Percentiles rank a stretch among this genome's conserved stretches.
Conservation (phyloP, 2,888 invertebrate genomes). For the Synanthedon tipuliformis region DNA sequence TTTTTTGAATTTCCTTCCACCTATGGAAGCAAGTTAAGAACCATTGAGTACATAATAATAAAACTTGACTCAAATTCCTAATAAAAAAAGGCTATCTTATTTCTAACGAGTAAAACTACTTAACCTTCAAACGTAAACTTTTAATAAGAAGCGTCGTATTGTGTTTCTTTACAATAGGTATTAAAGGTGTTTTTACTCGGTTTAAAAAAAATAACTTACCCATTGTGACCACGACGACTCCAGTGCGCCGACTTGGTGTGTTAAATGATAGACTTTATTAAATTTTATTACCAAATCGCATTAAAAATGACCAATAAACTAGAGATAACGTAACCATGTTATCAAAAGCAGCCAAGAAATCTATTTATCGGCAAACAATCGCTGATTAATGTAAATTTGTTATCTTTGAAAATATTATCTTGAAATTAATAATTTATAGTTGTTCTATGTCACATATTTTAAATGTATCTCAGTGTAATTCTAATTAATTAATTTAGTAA, state of each 20-base stretch:
- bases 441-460: too few species aligned
- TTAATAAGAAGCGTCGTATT: too few species aligned
- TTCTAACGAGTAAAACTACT: too few species aligned
- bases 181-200: not conserved
- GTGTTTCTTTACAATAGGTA: too few species aligned
- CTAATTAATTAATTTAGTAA: not conserved
- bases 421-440: not conserved
- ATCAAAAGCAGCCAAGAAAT: conserved; percentile 18
- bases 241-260: conserved; percentile 29
- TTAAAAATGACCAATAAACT: conserved; percentile 8
- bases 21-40: too few species aligned
- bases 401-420: not conserved
- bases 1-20: too few species aligned
- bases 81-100: too few species aligned
- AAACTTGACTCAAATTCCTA: too few species aligned
- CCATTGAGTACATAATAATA: too few species aligned
- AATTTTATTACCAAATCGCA: not conserved
- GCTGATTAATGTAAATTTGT: conserved; percentile 2
- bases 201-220: conserved; percentile 28
- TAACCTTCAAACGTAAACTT: too few species aligned
- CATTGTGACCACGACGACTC: conserved; percentile 31
- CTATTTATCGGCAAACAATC: not conserved
- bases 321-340: conserved; percentile 12
- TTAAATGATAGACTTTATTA: conserved; percentile 9
- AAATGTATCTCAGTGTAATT: too few species aligned